phyloP scores from a whole-genome alignment of 1,140 invertebrate genomes.

The Drosophila sp. region DNA sequence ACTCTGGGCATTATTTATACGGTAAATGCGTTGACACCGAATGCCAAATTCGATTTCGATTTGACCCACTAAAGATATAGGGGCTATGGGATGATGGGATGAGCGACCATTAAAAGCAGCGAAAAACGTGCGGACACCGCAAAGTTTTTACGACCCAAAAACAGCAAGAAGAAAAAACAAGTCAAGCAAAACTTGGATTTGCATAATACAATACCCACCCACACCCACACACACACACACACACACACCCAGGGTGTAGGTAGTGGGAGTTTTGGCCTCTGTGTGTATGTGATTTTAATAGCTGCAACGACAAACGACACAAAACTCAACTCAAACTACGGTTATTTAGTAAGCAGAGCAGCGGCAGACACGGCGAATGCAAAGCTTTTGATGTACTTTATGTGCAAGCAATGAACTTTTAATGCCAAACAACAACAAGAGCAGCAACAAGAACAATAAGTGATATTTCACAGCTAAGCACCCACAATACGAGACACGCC shows the following conservation, averaged over 20 bases:
- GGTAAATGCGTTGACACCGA: constrained; percentile 64
- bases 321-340: constrained; percentile 76
- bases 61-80: constrained; percentile 33
- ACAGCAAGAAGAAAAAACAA: constrained; percentile 18
- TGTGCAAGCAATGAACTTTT: constrained; percentile 80
- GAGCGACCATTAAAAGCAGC: constrained; percentile 49
- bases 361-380: constrained; percentile 36
- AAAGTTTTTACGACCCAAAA: constrained; percentile 69
- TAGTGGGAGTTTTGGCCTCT: background rate
- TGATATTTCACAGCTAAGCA: constrained; percentile 78
- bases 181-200: constrained; percentile 68
- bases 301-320: constrained; percentile 75
- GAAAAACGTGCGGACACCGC: constrained; percentile 68
- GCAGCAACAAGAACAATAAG: constrained; percentile 41
- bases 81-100: background rate
- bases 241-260: background rate
- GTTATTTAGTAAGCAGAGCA: constrained; percentile 67
- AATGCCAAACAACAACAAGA: constrained; percentile 62
- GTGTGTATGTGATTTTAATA: constrained; percentile 65
- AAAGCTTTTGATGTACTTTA: constrained; percentile 77
- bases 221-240: constrained; percentile 11
- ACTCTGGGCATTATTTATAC: constrained; percentile 52
- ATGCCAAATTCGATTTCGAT: constrained; percentile 57
- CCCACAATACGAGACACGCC: constrained; percentile 47
- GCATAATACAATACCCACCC: constrained; percentile 65